Evolutionary conservation across 2,113 vertebrate genomes (phyloP), one percentile per base, ranked within the genome.

Genomic region (Epinephelus lanceolatus): DNA sequence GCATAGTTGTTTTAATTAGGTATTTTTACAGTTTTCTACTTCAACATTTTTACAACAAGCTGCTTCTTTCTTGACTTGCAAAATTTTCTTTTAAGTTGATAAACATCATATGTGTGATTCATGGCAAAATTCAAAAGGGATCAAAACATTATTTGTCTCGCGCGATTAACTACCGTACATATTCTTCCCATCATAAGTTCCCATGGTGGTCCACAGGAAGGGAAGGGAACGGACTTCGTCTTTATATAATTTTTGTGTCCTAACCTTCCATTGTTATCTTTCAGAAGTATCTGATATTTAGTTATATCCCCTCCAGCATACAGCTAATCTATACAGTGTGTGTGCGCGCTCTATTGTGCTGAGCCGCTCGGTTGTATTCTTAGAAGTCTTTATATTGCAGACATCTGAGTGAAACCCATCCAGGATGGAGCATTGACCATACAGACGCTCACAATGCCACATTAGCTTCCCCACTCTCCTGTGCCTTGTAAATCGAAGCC

Each of bases 401-500:
- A 80, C 51, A 72, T 86, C 27, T 86, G 66, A 85, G 57, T 61
- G 25, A 70, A 47, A 51, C 60, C 51, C 15, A 1, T 84, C 61
- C 47, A 84, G 40, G 62, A 61, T 57, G 10, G 18, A 61, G 78
- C 77, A 70, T 62, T 76, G 60, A 65, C 70, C 67, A 5, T 69
- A 30, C 75, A 78, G 53, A 61, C 4, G 40, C 69, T 75, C 80
- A 37, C 62, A 59, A 62, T 83, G 77, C 72, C 67, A 21, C 67
- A 77, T 66, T 69, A 81, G 47, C 65, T 57, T 61, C 60, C 53
- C 66, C 56, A 3, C 70, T 86, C 81, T 76, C 53, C 63, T 82
- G 55, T 70, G 74, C 49, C 61, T 52, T 71, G 61, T 86, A 86
- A 86, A 83, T 85, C 55, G 12, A 55, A 74, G 62, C 53, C 56